These are phyloP conservation scores for Nemapogon koenigi DNA, from an alignment of 2,888 invertebrate genomes.

Conservation along the genomic window DNA sequence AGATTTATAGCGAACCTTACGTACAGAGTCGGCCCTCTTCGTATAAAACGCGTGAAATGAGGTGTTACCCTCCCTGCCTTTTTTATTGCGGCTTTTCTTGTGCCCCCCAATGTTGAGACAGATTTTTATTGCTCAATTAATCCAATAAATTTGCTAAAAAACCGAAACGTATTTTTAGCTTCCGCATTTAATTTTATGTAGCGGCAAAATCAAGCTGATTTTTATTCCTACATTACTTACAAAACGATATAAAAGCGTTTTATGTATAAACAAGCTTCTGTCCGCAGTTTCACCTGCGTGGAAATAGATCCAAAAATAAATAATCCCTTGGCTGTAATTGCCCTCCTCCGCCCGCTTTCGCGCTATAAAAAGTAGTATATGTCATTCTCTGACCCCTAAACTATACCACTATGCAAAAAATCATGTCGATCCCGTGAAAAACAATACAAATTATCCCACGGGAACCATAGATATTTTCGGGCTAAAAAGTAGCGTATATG, in stretches of 20 bases:
- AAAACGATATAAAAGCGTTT: neutral
- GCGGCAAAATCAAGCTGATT: neutral
- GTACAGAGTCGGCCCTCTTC: conserved; percentile 33
- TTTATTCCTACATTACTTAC: neutral
- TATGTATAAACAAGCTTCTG: too few species aligned
- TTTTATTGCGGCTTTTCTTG: conserved; percentile 19
- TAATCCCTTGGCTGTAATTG: too few species aligned
- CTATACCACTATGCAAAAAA: too few species aligned
- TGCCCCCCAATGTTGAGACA: conserved; percentile 25
- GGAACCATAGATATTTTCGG: too few species aligned
- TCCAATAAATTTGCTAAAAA: conserved; percentile 23
- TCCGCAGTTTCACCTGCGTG: too few species aligned
- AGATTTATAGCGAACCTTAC: conserved; percentile 52
- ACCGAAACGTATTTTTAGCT: neutral
- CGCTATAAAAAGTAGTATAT: too few species aligned
- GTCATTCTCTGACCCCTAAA: too few species aligned
- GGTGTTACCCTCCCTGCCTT: conserved; percentile 45
- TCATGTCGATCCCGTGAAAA: too few species aligned
- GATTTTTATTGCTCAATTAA: conserved; percentile 55
- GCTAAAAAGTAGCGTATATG: too few species aligned
- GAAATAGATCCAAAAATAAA: too few species aligned
- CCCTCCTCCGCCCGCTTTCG: too few species aligned
- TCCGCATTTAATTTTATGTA: neutral
- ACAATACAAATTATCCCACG: too few species aligned
- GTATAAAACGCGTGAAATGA: conserved; percentile 61